Evolutionary conservation across 1,140 invertebrate species (phyloP).

Genomic region (Idris sp.): DNA sequence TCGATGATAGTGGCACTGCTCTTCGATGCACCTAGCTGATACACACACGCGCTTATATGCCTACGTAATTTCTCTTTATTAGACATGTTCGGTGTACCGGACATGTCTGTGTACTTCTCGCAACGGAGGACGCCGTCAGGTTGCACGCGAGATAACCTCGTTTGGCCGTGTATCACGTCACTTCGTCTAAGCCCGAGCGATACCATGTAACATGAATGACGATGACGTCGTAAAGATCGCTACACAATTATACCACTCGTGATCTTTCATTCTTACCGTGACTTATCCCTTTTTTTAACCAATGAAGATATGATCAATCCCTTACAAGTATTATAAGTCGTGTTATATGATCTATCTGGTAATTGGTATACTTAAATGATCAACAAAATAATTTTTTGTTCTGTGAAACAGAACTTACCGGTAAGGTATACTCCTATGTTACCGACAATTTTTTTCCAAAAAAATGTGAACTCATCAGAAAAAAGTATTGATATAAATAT

Average conservation of each 20-base stretch:
- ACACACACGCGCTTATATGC: constrained; percentile 42
- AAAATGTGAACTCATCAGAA: no score
- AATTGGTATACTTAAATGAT: constrained; percentile 38
- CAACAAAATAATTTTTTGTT: no score
- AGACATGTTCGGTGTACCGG: constrained; percentile 59
- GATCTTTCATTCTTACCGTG: constrained; percentile 52
- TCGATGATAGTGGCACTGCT: constrained; percentile 57
- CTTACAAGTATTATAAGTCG: constrained; percentile 32
- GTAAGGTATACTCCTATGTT: no score
- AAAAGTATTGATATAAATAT: no score
- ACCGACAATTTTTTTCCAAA: no score
- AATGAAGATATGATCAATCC: constrained; percentile 52
- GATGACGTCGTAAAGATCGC: constrained; percentile 59
- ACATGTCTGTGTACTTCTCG: constrained; percentile 58
- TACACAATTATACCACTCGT: constrained; percentile 53
- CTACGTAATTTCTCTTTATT: constrained; percentile 60
- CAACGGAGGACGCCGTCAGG: constrained; percentile 59
- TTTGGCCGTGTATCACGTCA: constrained; percentile 63
- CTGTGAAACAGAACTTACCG: no score
- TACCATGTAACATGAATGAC: constrained; percentile 61
- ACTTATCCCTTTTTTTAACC: constrained; percentile 45
- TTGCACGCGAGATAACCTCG: constrained; percentile 63
- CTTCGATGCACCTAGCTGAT: constrained; percentile 48
- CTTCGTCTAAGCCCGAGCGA: constrained; percentile 59
- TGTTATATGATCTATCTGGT: constrained; percentile 37